These are phyloP conservation scores for Chelonus insularis DNA, from an alignment of 1,140 invertebrate genomes.

Conservation along the genomic window DNA sequence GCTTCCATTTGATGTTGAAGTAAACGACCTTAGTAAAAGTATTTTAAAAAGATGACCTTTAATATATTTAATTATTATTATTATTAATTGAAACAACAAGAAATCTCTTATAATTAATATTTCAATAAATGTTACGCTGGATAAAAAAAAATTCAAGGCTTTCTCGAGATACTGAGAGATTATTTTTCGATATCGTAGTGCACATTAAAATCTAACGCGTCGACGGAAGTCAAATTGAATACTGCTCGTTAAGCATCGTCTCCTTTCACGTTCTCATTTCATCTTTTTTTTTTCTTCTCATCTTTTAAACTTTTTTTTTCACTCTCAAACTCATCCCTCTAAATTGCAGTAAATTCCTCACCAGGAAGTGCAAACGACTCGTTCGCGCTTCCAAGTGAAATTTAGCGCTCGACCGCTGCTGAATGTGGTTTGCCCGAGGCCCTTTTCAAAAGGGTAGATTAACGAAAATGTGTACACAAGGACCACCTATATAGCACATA, in stretches of 20 bases:
- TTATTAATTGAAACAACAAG: background rate
- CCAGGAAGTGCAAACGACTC: background rate
- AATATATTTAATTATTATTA: background rate
- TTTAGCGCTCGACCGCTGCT: slow-evolving; percentile 29
- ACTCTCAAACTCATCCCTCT: background rate
- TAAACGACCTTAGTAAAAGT: background rate
- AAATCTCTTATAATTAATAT: too few relatives aligned
- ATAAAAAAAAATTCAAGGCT: background rate
- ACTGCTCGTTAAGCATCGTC: slow-evolving; percentile 20
- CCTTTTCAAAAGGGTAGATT: slow-evolving; percentile 13
- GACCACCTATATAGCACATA: background rate
- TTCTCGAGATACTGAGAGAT: background rate
- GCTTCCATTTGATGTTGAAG: background rate
- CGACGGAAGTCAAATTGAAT: slow-evolving; percentile 29
- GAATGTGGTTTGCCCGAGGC: slow-evolving; percentile 23
- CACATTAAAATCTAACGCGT: slow-evolving; percentile 11
- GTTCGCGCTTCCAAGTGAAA: slow-evolving; percentile 23
- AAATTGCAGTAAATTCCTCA: background rate
- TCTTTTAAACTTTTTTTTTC: background rate
- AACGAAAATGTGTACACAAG: slow-evolving; percentile 7
- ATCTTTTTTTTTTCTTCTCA: slow-evolving; percentile 14
- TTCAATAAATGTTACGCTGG: background rate
- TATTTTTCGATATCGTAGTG: background rate
- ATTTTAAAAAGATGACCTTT: background rate
- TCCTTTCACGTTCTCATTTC: background rate